Evolutionary conservation across 2,888 invertebrate species (phyloP), one percentile per base, ranked within the genome.

Genomic region (Xanthia icteritia): DNA sequence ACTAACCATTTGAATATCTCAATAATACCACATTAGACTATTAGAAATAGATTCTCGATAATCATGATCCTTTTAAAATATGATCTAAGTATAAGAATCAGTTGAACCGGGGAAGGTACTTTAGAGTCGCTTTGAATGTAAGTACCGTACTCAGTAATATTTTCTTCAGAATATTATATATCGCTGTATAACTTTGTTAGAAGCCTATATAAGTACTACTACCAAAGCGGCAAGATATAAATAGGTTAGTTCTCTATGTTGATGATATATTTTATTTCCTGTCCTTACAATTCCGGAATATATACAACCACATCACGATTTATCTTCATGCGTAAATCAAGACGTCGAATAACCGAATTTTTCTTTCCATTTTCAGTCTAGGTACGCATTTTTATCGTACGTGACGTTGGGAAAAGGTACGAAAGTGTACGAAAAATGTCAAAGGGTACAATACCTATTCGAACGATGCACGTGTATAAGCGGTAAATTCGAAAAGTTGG

Each of bases 221-320:
- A 64, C n/a, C 36, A 60, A 67, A 63, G 61, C 15, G 31, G 45
- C 11, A 48, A 56, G 20, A 72, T 27, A 67, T 66, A 82, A 79
- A 64, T 71, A 76, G 31, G 73, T 78, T 77, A 64, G 65, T 79
- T 80, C 27, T 77, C 64, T 76, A 79, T 75, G 65, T 79, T 72
- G 76, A 76, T 60, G 65, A 73, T 79, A 84, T 81, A 76, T 87
- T 83, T 84, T 84, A 87, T 86, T 82, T 88, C 69, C 77, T 81
- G 42, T 76, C 73, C 81, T 81, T 66, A 89, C 72, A 83, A 84
- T 76, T 79, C 68, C 27, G 48, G 60, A 77, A 88, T 83, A 89
- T 89, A 83, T 79, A 86, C 65, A 87, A 83, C 76, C 88, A 82
- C 79, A 80, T 87, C 89, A 89, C 89, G 90, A 85, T 85, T 86